Base-by-base conservation (phyloP, 2,797 vertebrate species). In the Acropternis orthonyx region DNA sequence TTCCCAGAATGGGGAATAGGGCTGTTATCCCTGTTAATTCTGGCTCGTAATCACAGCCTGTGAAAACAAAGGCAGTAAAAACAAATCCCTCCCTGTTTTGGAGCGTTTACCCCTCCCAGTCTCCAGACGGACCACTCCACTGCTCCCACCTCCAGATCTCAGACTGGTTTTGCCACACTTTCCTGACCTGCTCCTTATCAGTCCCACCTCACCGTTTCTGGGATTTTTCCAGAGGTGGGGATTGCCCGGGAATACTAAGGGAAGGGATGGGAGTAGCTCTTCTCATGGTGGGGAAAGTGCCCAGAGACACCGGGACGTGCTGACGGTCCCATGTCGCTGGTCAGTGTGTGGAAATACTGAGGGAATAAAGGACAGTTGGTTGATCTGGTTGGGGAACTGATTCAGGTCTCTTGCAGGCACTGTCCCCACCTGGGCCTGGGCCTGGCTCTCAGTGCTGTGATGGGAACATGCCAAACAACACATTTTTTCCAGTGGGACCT, bases 111-210 rank as follows among this genome's bases (percentile, higher is more conserved):
- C 23, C 61, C 17, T 80, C 46, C 52, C 59, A 21, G 26, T 32
- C 22, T 58, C 76, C 12, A 2, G 3, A 4, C 10, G 21, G 19
- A 63, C 21, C 48, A 49, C 19, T 41, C 55, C n/a, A 23, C 26
- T 28, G n/a, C 44, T 44, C 15, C 12, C 37, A 51, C 9, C 30
- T 37, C 68, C 37, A 34, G 30, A 34, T 55, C 44, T 44, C 6
- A 2, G 12, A 32, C 46, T 3, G 0, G 51, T 32, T 67, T 24
- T 22, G 9, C 56, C 46, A 2, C 0, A 0, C 17, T 75, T 59
- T 54, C 44, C 72, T 51, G 26, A 17, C 32, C 58, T 37, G 37
- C 28, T 71, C 32, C 48, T 46, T 5, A 3, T 36, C 52, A 63
- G 9, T 65, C 46, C 28, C 59, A 69, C 34, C 16, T 69, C 51